These are phyloP conservation scores for Acrocephalus arundinaceus DNA, from an alignment of 2,113 vertebrate species.

Conservation along the genomic window DNA sequence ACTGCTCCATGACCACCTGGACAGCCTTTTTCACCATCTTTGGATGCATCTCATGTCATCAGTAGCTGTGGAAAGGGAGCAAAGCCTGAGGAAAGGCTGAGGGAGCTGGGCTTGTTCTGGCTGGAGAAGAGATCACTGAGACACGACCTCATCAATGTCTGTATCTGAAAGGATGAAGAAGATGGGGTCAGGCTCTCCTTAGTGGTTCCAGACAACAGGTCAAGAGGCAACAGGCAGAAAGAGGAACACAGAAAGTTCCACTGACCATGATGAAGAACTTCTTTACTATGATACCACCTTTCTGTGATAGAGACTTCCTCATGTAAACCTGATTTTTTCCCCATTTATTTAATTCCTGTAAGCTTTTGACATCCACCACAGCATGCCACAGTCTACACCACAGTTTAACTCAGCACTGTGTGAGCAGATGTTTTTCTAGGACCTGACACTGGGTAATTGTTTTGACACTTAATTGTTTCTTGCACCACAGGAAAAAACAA, in stretches of 20 bases:
- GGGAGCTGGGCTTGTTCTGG: neutral
- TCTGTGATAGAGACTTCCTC: neutral
- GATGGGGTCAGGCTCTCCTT: neutral
- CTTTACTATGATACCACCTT: neutral
- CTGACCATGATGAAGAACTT: neutral
- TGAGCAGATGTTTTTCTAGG: neutral
- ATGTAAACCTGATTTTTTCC: neutral
- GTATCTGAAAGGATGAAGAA: neutral
- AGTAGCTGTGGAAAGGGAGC: neutral
- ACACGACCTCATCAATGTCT: neutral
- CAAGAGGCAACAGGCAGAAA: neutral
- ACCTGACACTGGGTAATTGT: neutral
- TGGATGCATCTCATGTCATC: neutral
- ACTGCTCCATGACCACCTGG: constrained; percentile 91
- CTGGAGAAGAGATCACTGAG: neutral
- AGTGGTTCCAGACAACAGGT: neutral
- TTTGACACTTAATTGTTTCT: neutral
- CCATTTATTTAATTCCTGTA: neutral
- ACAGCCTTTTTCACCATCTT: constrained; percentile 91
- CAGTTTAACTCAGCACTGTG: neutral
- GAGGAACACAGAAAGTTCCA: neutral
- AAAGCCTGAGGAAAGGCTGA: neutral
- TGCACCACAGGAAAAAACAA: neutral
- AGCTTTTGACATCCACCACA: neutral
- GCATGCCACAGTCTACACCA: neutral